phyloP scores from a whole-genome alignment of 2,888 invertebrate species.

The Trissolcus brochymenae region DNA sequence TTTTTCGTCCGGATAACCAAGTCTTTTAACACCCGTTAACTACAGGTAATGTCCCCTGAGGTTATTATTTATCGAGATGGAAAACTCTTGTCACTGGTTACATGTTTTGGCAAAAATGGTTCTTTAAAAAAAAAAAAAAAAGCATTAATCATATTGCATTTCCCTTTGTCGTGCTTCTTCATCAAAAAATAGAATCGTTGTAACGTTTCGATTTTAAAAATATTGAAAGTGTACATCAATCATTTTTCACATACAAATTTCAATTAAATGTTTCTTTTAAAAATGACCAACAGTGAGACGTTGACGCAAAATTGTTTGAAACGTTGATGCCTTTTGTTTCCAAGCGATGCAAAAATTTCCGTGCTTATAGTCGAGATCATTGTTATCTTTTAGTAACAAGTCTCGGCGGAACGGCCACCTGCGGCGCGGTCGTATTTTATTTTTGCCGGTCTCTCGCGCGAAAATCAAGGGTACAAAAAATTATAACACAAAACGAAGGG shows the following conservation, averaged over 20 bases:
- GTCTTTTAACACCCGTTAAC: slow-evolving; percentile 30
- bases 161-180: too few species aligned
- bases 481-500: slow-evolving; percentile 44
- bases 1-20: slow-evolving; percentile 14
- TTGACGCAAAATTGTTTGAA: slow-evolving; percentile 13
- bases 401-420: slow-evolving; percentile 48
- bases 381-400: slow-evolving; percentile 57
- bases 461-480: slow-evolving; percentile 49
- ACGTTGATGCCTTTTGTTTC: slow-evolving; percentile 7
- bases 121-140: too few species aligned
- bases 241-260: too few species aligned
- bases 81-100: slow-evolving; percentile 25
- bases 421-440: slow-evolving; percentile 50
- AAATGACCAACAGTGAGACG: neutral
- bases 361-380: slow-evolving; percentile 39
- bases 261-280: too few species aligned
- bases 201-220: too few species aligned
- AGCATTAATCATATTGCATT: too few species aligned
- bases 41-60: slow-evolving; percentile 24
- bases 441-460: slow-evolving; percentile 17
- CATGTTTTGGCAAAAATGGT: neutral
- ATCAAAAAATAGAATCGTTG: too few species aligned
- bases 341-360: slow-evolving; percentile 13
- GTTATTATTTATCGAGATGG: slow-evolving; percentile 36
- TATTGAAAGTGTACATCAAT: too few species aligned